A percentile compares a stretch with the other conserved stretches of the same genome.
Conservation (phyloP, 1,140 invertebrate species). For the Conus ventricosus region DNA sequence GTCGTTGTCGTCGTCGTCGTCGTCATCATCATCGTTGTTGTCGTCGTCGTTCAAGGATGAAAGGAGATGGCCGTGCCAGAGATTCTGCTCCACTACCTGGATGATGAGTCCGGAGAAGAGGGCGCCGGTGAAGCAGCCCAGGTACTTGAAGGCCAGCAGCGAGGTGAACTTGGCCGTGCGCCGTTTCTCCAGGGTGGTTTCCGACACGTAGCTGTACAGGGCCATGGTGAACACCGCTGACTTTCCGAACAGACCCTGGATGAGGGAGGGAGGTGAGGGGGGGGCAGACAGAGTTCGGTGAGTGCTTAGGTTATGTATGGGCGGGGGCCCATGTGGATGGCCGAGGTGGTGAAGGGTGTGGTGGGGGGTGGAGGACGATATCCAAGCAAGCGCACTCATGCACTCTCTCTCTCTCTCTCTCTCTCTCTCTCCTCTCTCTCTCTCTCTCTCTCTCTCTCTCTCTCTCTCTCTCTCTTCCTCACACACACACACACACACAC, state of each 20-base stretch:
- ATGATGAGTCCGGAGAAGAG: constrained; percentile 31
- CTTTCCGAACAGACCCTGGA: constrained; percentile 69
- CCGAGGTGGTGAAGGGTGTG: too few species aligned
- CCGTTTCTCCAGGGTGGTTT: constrained; percentile 62
- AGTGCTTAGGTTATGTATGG: too few species aligned
- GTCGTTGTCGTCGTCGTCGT: not conserved
- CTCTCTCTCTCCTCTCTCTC: too few species aligned
- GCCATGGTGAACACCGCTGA: constrained; percentile 74
- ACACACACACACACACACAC: constrained; percentile 15
- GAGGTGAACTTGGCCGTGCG: constrained; percentile 67
- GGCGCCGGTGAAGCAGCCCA: constrained; percentile 55
- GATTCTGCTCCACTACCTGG: not conserved
- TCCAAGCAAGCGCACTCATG: too few species aligned
- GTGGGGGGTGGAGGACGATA: too few species aligned
- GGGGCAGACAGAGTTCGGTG: too few species aligned
- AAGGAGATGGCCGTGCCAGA: not conserved
- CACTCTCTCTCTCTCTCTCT: too few species aligned
- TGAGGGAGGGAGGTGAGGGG: too few species aligned
- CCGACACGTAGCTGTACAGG: constrained; percentile 68
- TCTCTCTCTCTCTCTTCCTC: not conserved
- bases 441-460: too few species aligned
- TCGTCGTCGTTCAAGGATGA: not conserved
- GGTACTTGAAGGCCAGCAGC: constrained; percentile 73
- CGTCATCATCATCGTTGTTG: not conserved
- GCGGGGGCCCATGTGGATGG: too few species aligned